These are phyloP conservation scores for Macropus fuliginosus DNA, from an alignment of 2,797 vertebrate genomes.

Conservation along the genomic window DNA sequence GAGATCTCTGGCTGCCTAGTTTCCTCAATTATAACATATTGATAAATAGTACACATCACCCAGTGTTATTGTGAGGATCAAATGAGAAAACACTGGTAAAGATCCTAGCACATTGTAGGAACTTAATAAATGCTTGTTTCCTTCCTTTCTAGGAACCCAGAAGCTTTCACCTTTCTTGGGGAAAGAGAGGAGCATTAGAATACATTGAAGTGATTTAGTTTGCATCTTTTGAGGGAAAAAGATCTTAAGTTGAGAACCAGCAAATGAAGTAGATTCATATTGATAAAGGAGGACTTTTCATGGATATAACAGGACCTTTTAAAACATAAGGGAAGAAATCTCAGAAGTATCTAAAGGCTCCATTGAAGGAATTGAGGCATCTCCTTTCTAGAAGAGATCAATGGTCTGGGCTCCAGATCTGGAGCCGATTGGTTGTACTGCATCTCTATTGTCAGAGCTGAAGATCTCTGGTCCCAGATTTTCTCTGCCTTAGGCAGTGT, in stretches of 20 bases:
- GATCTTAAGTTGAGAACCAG: constrained; percentile 26
- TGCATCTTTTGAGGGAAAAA: constrained; percentile 14
- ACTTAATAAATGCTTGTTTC: neutral
- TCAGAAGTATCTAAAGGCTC: constrained; percentile 64
- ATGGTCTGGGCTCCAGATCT: neutral
- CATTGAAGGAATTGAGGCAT: constrained; percentile 9
- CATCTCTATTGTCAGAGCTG: constrained; percentile 18
- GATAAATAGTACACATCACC: neutral
- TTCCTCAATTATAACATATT: neutral
- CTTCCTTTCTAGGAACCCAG: neutral
- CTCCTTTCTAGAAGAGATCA: constrained; percentile 41
- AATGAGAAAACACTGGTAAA: neutral
- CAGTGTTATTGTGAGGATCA: neutral
- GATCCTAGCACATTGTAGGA: neutral
- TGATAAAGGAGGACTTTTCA: constrained; percentile 46
- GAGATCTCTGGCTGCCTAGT: neutral
- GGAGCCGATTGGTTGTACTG: neutral
- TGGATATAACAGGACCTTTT: constrained; percentile 62
- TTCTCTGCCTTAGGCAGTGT: constrained; percentile 1
- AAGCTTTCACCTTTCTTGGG: neutral
- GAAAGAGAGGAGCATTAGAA: constrained; percentile 22
- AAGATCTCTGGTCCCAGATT: neutral
- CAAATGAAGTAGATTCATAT: constrained; percentile 35
- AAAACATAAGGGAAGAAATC: constrained; percentile 47
- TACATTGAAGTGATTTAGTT: constrained; percentile 30